Evolutionary conservation across 2,888 invertebrate species (phyloP).

Genomic region (Eristalis arbustorum): DNA sequence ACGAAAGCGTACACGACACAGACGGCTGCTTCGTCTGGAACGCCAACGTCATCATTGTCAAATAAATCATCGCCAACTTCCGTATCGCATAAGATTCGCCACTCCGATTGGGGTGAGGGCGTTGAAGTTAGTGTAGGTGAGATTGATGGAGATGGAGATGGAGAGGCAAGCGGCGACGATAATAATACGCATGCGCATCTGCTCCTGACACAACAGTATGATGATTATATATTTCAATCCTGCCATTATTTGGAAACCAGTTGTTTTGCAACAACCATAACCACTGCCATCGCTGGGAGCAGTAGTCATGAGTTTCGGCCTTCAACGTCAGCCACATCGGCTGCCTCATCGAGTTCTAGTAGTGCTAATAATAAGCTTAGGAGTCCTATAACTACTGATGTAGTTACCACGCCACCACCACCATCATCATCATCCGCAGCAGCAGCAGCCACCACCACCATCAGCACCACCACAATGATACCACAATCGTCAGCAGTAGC

Average conservation of each 20-base stretch:
- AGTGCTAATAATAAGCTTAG: conserved; percentile 50
- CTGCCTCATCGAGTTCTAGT: conserved; percentile 72
- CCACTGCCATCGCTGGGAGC: conserved; percentile 80
- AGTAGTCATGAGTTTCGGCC: conserved; percentile 79
- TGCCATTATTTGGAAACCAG: conserved; percentile 80
- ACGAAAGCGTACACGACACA: conserved; percentile 74
- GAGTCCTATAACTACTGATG: conserved; percentile 53
- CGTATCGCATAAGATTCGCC: conserved; percentile 78
- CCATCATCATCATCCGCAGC: conserved; percentile 43
- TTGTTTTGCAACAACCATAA: conserved; percentile 79
- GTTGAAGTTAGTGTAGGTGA: conserved; percentile 42
- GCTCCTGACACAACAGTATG: conserved; percentile 75
- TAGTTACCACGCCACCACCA: conserved; percentile 72
- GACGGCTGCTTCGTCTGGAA: conserved; percentile 48
- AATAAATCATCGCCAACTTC: conserved; percentile 75
- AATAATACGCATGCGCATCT: conserved; percentile 32
- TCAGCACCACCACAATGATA: conserved; percentile 18
- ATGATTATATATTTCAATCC: conserved; percentile 79
- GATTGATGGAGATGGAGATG: conserved; percentile 24
- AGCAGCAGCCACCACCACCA: too few relatives aligned
- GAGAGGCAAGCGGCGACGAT: conserved; percentile 36
- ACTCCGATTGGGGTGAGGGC: conserved; percentile 69
- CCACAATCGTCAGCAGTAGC: conserved; percentile 54
- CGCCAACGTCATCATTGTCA: conserved; percentile 66
- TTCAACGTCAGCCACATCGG: conserved; percentile 75